These are phyloP conservation scores for Melanerpes aurifrons DNA, from an alignment of 2,113 vertebrate genomes.

Conservation along the genomic window DNA sequence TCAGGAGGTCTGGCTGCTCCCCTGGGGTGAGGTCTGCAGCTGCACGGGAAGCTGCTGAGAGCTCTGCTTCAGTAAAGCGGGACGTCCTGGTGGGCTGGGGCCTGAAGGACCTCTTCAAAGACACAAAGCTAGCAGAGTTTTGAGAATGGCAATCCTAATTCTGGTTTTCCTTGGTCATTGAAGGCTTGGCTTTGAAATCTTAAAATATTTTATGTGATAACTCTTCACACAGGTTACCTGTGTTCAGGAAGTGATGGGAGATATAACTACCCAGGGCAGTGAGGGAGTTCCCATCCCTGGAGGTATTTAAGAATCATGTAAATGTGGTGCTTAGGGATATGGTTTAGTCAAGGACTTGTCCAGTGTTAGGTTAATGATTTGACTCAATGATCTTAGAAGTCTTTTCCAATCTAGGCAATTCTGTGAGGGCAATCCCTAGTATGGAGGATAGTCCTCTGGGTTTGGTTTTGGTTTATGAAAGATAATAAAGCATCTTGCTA, in stretches of 20 bases:
- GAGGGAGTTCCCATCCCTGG: too few species aligned
- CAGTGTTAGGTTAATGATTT: too few species aligned
- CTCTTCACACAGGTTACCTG: rapidly evolving
- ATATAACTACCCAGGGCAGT: too few species aligned
- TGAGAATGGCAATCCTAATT: neutral
- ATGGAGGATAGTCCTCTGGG: neutral
- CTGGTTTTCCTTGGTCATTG: neutral
- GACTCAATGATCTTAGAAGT: too few species aligned
- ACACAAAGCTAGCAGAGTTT: neutral
- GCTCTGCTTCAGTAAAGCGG: slow-evolving; percentile 35
- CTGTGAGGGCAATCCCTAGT: neutral
- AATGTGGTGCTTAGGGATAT: too few species aligned
- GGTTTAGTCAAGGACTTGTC: too few species aligned
- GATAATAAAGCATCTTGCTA: neutral
- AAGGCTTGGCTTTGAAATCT: neutral
- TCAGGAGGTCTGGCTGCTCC: slow-evolving; percentile 12
- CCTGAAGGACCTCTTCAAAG: neutral
- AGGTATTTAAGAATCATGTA: too few species aligned
- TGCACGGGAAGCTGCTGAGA: slow-evolving; percentile 44
- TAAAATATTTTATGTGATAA: neutral
- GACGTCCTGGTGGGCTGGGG: neutral
- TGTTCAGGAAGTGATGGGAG: neutral
- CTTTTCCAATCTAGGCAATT: too few species aligned
- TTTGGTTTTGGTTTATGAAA: neutral
- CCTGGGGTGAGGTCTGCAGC: slow-evolving; percentile 4